Conservation (phyloP, 2,113 vertebrate species). For the Nansenia antarctica region DNA sequence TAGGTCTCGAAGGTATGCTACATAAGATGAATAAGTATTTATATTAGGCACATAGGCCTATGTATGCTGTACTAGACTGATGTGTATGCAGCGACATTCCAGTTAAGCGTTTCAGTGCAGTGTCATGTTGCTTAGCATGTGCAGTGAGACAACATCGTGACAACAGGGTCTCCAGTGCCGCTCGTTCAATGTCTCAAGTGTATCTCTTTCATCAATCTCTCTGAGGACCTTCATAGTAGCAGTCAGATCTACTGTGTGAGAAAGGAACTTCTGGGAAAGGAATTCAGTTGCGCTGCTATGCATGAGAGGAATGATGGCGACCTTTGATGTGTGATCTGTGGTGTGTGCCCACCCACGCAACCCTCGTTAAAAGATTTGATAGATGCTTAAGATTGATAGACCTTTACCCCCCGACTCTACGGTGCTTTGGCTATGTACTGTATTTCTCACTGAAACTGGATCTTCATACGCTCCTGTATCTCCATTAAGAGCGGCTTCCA, state of each 20-base stretch:
- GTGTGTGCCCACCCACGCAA: not conserved
- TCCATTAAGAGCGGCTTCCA: not conserved
- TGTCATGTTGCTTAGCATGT: not conserved
- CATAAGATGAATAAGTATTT: no score
- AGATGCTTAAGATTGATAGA: not conserved
- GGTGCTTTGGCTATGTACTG: not conserved
- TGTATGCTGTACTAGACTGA: not conserved
- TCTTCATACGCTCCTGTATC: not conserved
- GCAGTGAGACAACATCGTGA: not conserved
- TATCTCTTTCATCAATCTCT: not conserved
- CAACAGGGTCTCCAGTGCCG: not conserved
- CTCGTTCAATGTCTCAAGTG: not conserved
- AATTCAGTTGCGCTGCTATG: not conserved
- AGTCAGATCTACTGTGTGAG: no score
- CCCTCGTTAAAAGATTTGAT: slow-evolving; percentile 6
- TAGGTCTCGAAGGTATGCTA: no score
- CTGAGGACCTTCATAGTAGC: not conserved
- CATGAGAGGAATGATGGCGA: not conserved
- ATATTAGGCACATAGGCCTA: no score
- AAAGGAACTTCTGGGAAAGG: not conserved
- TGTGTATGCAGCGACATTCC: not conserved
- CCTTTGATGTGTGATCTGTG: not conserved
- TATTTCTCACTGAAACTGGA: not conserved
- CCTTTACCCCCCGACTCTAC: not conserved
- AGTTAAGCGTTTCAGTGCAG: not conserved